Conservation (phyloP, 2,797 vertebrate species). For the Passerculus sandwichensis region DNA sequence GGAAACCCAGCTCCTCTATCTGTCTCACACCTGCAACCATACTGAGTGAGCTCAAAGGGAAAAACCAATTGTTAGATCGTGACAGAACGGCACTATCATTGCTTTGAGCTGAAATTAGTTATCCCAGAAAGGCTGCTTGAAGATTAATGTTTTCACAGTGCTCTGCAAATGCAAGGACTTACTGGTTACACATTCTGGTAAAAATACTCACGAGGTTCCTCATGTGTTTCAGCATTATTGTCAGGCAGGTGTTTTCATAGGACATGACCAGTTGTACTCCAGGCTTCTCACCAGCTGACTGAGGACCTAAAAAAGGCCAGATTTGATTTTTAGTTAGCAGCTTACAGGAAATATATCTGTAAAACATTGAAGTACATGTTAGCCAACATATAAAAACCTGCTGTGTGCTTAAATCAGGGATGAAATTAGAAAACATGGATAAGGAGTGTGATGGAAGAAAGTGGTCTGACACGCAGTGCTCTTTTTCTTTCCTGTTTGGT, state of each 20-base stretch:
- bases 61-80: not conserved
- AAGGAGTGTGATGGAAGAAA: not conserved
- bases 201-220: slow-evolving; percentile 82
- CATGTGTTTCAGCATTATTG: slow-evolving; percentile 84
- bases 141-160: not conserved
- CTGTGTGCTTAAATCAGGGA: not conserved
- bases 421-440: not conserved
- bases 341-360: not conserved
- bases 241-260: slow-evolving; percentile 72
- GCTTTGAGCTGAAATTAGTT: not conserved
- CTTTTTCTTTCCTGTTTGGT: not conserved
- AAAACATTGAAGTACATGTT: not conserved
- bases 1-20: not conserved
- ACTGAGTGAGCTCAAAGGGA: not conserved
- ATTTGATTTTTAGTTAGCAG: not conserved
- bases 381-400: not conserved
- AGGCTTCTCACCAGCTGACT: not conserved
- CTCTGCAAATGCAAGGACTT: not conserved
- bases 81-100: not conserved
- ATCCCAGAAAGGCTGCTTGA: not conserved
- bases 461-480: not conserved
- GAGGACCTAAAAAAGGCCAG: slow-evolving; percentile 31
- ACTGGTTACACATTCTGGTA: not conserved
- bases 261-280: slow-evolving; percentile 83
- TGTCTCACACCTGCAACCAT: not conserved